A percentile compares a stretch with the other conserved stretches of the same genome.
These are phyloP conservation scores for Volucella inanis DNA, from an alignment of 2,888 invertebrate genomes.

Conservation along the genomic window DNA sequence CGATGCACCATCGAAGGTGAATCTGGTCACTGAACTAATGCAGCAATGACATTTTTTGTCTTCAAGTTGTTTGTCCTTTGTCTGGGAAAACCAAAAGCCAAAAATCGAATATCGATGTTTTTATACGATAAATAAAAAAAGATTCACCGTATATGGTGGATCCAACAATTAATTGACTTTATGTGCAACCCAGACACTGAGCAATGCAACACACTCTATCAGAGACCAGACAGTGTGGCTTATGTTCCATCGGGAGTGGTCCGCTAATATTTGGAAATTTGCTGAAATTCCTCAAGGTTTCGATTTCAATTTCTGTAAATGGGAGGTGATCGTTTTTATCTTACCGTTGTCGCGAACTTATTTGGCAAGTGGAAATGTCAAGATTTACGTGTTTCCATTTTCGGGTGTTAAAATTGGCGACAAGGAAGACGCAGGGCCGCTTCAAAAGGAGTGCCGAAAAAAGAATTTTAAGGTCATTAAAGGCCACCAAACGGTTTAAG, in stretches of 20 bases:
- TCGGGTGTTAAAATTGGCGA: too few species aligned
- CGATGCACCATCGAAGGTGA: background rate
- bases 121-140: background rate
- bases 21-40: constrained; percentile 43
- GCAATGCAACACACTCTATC: background rate
- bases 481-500: constrained; percentile 9
- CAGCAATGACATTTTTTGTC: constrained; percentile 5
- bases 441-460: too few species aligned
- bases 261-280: constrained; percentile 7
- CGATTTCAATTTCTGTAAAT: constrained; percentile 21
- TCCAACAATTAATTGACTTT: constrained; percentile 34
- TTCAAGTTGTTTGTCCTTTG: constrained; percentile 29
- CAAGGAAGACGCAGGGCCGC: too few species aligned
- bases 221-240: background rate
- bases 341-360: background rate
- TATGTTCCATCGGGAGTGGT: constrained; percentile 11
- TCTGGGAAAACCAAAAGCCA: constrained; percentile 2
- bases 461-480: background rate
- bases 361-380: constrained; percentile 21
- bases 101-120: too few species aligned
- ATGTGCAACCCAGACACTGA: constrained; percentile 14
- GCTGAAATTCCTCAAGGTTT: constrained; percentile 34
- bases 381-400: background rate
- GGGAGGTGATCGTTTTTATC: constrained; percentile 17
- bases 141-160: constrained; percentile 24